Conservation (phyloP, 2,797 vertebrate genomes). For the Gambelia wislizenii region DNA sequence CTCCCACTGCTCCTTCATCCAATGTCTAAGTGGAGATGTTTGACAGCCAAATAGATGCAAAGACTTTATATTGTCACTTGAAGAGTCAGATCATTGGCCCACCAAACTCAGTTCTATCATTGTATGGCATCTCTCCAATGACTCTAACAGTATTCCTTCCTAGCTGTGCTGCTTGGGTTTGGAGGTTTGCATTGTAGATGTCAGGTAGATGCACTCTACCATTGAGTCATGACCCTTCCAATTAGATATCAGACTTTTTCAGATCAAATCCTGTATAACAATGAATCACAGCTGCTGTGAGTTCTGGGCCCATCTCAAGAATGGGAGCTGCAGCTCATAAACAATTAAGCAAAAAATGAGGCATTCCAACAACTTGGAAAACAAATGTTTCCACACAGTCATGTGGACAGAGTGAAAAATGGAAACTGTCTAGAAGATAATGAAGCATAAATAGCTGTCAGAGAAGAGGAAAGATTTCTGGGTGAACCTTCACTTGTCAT, state of each 20-base stretch:
- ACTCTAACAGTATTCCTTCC: neutral
- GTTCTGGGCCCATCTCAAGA: neutral
- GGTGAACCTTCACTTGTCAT: conserved; percentile 53
- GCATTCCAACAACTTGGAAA: conserved; percentile 48
- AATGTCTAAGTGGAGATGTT: neutral
- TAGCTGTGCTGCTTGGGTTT: neutral
- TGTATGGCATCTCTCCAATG: neutral
- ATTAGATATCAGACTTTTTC: too few relatives aligned
- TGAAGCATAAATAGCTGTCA: conserved; percentile 66
- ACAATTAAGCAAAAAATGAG: conserved; percentile 46
- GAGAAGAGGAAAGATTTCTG: conserved; percentile 38
- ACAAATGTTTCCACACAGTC: conserved; percentile 59
- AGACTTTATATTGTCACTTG: neutral
- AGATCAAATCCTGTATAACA: neutral
- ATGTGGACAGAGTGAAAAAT: conserved; percentile 58
- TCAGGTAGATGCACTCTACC: neutral
- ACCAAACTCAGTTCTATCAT: neutral
- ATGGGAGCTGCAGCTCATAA: neutral
- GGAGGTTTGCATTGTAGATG: neutral
- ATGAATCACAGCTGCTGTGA: neutral
- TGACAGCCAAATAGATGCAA: neutral
- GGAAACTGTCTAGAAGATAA: conserved; percentile 62
- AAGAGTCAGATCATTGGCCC: neutral
- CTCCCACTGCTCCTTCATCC: neutral
- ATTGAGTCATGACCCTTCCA: neutral